phyloP scores from a whole-genome alignment of 2,797 vertebrate genomes.

The Enteromius afrohamiltoni region DNA sequence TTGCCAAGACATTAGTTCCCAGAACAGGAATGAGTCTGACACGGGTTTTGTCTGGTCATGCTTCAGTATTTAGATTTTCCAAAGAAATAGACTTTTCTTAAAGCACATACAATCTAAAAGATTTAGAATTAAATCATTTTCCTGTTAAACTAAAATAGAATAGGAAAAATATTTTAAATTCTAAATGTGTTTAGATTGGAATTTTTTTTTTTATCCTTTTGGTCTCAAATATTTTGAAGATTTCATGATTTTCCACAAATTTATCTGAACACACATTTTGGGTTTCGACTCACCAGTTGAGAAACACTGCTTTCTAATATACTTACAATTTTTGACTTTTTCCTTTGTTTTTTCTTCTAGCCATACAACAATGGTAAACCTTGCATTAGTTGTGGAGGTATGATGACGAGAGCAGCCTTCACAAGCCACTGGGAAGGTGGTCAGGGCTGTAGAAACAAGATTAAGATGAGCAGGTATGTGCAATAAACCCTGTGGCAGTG shows the following conservation, averaged over 20 bases:
- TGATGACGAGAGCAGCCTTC: slow-evolving; percentile 77
- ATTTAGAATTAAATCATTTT: neutral
- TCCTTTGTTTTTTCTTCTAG: slow-evolving; percentile 59
- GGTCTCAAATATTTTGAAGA: neutral
- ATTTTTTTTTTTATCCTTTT: neutral
- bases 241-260: neutral
- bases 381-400: slow-evolving; percentile 77
- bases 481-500: neutral
- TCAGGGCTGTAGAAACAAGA: slow-evolving; percentile 81
- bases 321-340: neutral
- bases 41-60: neutral
- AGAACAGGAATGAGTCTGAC: neutral
- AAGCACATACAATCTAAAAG: neutral
- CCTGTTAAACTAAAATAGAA: neutral
- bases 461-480: slow-evolving; percentile 80
- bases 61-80: neutral
- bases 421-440: slow-evolving; percentile 85
- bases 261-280: neutral
- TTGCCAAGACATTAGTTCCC: neutral
- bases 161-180: neutral
- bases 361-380: slow-evolving; percentile 77
- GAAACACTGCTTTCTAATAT: neutral
- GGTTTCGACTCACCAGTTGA: neutral
- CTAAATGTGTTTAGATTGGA: neutral
- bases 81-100: neutral